Conservation (phyloP, 2,797 vertebrate species). For the Acropternis orthonyx region DNA sequence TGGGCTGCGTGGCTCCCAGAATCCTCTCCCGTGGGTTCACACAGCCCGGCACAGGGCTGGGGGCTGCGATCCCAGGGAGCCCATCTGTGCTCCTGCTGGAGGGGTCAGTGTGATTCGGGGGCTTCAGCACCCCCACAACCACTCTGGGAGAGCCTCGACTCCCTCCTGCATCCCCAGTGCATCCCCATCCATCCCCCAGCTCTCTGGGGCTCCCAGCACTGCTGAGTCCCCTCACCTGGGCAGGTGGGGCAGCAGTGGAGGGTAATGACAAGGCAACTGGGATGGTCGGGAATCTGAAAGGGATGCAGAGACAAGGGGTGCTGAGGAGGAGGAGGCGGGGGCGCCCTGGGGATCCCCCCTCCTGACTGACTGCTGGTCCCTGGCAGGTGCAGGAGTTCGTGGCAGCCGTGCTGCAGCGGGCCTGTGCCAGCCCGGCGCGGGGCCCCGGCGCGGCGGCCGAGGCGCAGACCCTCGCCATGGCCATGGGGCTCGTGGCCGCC, state of each 20-base stretch:
- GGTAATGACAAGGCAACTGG: not conserved
- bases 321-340: not conserved
- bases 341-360: not conserved
- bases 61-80: not conserved
- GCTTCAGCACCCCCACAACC: not conserved
- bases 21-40: not conserved
- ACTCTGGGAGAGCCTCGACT: not conserved
- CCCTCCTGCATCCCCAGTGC: not conserved
- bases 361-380: not conserved
- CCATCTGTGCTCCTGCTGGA: accelerated
- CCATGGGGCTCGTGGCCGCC: slow-evolving; percentile 89
- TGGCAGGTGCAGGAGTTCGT: slow-evolving; percentile 88
- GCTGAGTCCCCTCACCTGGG: not conserved
- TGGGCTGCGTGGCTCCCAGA: not conserved
- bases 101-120: accelerated
- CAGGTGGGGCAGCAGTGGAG: not conserved
- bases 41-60: accelerated
- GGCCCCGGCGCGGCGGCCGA: slow-evolving; percentile 73
- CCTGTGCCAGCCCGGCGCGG: slow-evolving; percentile 75
- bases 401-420: slow-evolving; percentile 82
- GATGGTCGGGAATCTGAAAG: accelerated
- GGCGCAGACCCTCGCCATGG: slow-evolving; percentile 89
- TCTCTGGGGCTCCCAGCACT: not conserved
- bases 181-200: not conserved
- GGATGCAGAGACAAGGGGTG: accelerated